A percentile compares a stretch with the other conserved stretches of the same genome.
These are phyloP conservation scores for Scaptomyza reducta DNA, from an alignment of 2,888 invertebrate species.

Conservation along the genomic window DNA sequence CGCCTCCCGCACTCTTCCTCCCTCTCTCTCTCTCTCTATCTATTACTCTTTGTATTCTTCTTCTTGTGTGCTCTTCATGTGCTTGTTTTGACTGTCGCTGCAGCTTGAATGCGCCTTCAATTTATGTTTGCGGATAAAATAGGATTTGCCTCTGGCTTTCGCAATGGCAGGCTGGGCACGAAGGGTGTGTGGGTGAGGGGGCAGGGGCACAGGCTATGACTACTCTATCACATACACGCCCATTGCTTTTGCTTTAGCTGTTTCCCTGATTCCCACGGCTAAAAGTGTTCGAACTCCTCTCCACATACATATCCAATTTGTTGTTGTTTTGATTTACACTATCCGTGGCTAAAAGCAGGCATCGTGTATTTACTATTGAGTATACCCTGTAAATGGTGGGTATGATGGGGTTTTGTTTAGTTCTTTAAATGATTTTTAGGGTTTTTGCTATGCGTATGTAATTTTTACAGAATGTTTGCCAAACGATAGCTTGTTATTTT, in stretches of 20 bases:
- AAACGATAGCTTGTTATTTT: no score
- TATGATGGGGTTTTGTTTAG: background rate
- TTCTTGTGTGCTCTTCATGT: background rate
- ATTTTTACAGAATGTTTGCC: no score
- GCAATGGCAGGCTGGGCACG: slow-evolving; percentile 15
- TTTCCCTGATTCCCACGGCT: slow-evolving; percentile 17
- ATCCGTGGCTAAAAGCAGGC: slow-evolving; percentile 27
- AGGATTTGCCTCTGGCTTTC: slow-evolving; percentile 69
- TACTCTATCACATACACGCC: slow-evolving; percentile 35
- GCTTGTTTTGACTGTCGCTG: slow-evolving; percentile 46
- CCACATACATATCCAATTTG: slow-evolving; percentile 73
- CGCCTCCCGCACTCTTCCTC: background rate
- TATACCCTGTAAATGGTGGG: slow-evolving; percentile 19
- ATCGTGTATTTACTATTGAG: slow-evolving; percentile 16
- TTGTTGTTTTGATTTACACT: slow-evolving; percentile 76
- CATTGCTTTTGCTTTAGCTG: slow-evolving; percentile 30
- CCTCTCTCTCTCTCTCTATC: background rate
- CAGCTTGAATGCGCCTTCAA: slow-evolving; percentile 74
- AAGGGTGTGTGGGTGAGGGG: background rate
- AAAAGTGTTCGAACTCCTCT: slow-evolving; percentile 28
- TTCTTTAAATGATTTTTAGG: no score
- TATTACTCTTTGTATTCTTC: background rate
- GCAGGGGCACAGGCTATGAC: slow-evolving; percentile 23
- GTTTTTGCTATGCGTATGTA: background rate
- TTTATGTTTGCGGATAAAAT: slow-evolving; percentile 80